Base-by-base conservation (phyloP, 2,888 invertebrate species). In the Galerucella nymphaeae region DNA sequence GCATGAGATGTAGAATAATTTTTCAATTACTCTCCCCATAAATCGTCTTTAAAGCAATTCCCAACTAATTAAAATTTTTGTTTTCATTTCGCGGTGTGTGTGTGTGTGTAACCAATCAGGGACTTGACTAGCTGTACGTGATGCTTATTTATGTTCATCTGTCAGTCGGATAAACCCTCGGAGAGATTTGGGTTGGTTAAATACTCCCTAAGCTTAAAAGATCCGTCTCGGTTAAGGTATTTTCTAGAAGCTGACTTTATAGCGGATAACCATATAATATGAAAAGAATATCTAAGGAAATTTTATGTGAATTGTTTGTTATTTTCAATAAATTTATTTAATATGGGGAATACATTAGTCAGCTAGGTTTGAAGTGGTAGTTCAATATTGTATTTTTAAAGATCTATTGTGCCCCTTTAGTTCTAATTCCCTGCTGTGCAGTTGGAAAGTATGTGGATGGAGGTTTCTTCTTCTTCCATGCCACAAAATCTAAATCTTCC, bases 251-350 rank as follows among this genome's bases (percentile, higher is more conserved):
- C 16, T 53, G 53, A 53, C 53, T 53, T 53, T 18, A 53, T 53
- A 53, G 16, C 8, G 5, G 10, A 16, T 53, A 53, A 16, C 16
- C 53, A 8, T 18, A 10, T 16, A 53, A 53, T 53, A 10, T 10
- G 8, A 6, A 53, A 9, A 53, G 9, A 53, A 53, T 53, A 53
- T 53, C 16, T 16, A n/a, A 16, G 9, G 9, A 53, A 53, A 10
- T 53, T 53, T 53, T 18, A 53, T 53, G 53, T 18, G 53, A 53
- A 53, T 53, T 53, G 10, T 53, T n/a, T n/a, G n/a, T n/a, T n/a
- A 9, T 50, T 16, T 50, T 50, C 16, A 16, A 50, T 16, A 16
- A 16, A 16, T 8, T 50, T 50, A 53, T 53, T 53, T 53, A 10
- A 18, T 53, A 53, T 53, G 53, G 11, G 1, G 14, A n/a, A 50